Evolutionary conservation across 2,888 invertebrate species (phyloP), one percentile per base, ranked within the genome.

Genomic region (Automeris io): DNA sequence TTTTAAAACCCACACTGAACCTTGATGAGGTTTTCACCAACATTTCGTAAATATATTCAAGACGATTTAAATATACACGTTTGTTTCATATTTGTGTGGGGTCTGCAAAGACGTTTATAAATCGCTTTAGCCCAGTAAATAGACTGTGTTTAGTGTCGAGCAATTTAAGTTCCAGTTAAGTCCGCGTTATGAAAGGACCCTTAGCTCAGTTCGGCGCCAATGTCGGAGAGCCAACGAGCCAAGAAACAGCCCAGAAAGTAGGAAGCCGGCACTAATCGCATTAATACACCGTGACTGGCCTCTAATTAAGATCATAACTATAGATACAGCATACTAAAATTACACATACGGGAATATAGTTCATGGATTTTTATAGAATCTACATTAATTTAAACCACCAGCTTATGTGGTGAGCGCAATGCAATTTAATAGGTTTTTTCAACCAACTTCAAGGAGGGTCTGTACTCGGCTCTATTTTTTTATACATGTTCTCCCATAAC

Each of bases 271-370:
- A 71, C 72, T 72, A 72, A 67, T 53, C 52, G 66, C 54, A 73
- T 70, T 74, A 77, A 77, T 74, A 64, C 69, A 70, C 66, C 79
- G 72, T 79, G 70, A 79, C 77, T 53, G 47, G 39, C 46, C 47
- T 51, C 65, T 71, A 65, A 77, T 78, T 77, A 76, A 77, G 71
- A 75, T 75, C 60, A 66, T 57, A 54, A 49, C 51, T 43, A 48
- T 36, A 65, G 72, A 67, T 71, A 71, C 49, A 19, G 12, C 31
- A 43, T 42, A 45, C 23, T 21, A 21, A 33, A 33, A 29, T 29
- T 29, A 29, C 29, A 29, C 16, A 16, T 29, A 29, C 35, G 26
- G 26, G 11, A 19, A 31, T 23, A 32, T 22, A 31, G 32, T 37
- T 37, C 37, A 37, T 37, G 32, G 42, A 46, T 47, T 50, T 52